Conservation (phyloP, 2,797 vertebrate genomes). For the Crocidura indochinensis region DNA sequence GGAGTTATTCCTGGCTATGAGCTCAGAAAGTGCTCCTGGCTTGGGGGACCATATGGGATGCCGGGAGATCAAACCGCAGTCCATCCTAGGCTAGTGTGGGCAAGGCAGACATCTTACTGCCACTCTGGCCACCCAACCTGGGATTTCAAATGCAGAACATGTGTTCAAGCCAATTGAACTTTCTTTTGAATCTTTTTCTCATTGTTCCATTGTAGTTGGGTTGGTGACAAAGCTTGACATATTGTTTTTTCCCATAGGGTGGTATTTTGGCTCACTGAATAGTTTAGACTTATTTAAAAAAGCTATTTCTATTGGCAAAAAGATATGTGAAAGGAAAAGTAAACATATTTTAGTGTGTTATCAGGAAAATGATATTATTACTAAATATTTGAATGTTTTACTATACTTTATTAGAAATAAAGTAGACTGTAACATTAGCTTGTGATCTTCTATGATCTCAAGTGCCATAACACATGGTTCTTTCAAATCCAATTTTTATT, state of each 20-base stretch:
- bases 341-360: conserved; percentile 20
- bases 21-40: too few relatives aligned
- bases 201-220: not conserved
- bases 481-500: not conserved
- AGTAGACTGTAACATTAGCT: not conserved
- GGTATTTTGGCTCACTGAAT: not conserved
- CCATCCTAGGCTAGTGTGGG: too few relatives aligned
- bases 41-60: too few relatives aligned
- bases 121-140: too few relatives aligned
- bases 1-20: too few relatives aligned
- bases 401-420: conserved; percentile 13
- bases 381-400: conserved; percentile 19
- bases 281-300: not conserved
- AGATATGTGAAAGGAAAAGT: conserved; percentile 5
- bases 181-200: not conserved
- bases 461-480: not conserved
- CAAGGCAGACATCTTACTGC: too few relatives aligned
- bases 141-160: too few relatives aligned
- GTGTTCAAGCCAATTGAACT: not conserved
- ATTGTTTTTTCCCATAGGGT: not conserved
- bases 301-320: not conserved
- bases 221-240: conserved; percentile 24
- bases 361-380: not conserved
- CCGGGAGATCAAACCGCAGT: too few relatives aligned
- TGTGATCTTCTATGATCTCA: not conserved